Percentiles rank a stretch among this genome's conserved stretches.
Conservation (phyloP, 2,888 invertebrate species). For the Cataglyphis albicans region DNA sequence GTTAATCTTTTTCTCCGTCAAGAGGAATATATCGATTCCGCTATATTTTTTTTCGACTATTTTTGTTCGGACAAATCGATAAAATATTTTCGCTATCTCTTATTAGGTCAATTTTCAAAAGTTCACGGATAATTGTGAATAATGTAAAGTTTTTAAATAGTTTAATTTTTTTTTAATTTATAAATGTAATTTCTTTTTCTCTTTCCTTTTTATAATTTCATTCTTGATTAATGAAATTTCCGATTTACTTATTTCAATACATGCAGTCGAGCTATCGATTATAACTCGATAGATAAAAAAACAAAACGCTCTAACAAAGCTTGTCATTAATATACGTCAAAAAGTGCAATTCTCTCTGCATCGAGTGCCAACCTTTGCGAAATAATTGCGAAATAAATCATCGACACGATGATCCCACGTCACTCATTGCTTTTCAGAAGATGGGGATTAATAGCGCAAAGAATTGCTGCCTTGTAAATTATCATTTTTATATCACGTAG, state of each 20-base stretch:
- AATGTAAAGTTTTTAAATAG: not conserved
- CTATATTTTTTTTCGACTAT: not conserved
- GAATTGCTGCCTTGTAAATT: slow-evolving; percentile 54
- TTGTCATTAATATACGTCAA: slow-evolving; percentile 13
- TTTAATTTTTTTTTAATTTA: not conserved
- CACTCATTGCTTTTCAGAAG: slow-evolving; percentile 14
- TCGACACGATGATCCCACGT: slow-evolving; percentile 25
- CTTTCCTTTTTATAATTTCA: not conserved
- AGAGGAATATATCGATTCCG: not conserved
- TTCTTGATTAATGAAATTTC: slow-evolving; percentile 7
- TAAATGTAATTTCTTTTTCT: not conserved
- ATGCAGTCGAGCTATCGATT: not conserved
- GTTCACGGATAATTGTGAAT: not conserved
- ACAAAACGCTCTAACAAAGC: slow-evolving; percentile 17
- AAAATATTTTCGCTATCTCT: not conserved
- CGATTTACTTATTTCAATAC: not conserved
- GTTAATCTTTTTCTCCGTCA: slow-evolving; percentile 4
- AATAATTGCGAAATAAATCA: slow-evolving; percentile 36
- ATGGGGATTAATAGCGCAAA: slow-evolving; percentile 40
- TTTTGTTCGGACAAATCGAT: slow-evolving; percentile 22
- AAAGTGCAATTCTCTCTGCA: slow-evolving; percentile 11
- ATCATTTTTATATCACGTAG: slow-evolving; percentile 6
- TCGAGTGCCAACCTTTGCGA: slow-evolving; percentile 20
- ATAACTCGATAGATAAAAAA: slow-evolving; percentile 39
- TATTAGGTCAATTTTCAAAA: not conserved